Percentiles rank a stretch among this genome's conserved stretches.
phyloP scores from a whole-genome alignment of 2,113 vertebrate species.

The Hyaena hyaena region DNA sequence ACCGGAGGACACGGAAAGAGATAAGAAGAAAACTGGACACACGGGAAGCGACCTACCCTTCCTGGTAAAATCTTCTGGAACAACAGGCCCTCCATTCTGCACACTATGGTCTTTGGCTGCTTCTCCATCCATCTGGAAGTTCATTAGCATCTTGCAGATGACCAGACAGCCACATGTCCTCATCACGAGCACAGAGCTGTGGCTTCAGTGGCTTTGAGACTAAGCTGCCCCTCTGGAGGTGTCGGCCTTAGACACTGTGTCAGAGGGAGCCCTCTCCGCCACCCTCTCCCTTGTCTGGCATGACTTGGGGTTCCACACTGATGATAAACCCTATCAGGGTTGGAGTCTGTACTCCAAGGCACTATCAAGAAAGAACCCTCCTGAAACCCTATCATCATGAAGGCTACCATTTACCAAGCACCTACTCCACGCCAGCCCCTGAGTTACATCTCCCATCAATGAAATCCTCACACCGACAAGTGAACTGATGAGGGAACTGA shows the following conservation, averaged over 20 bases:
- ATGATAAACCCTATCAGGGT: not conserved
- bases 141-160: constrained; percentile 54
- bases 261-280: constrained; percentile 23
- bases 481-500: not conserved
- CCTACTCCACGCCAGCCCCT: fast-evolving
- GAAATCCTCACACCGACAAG: not conserved
- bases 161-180: constrained; percentile 17
- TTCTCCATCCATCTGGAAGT: constrained; percentile 37
- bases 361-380: not conserved
- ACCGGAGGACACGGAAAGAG: constrained; percentile 34
- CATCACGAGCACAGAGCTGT: not conserved
- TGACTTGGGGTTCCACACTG: constrained; percentile 6
- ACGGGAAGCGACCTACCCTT: not conserved
- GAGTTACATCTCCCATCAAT: not conserved
- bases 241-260: not conserved
- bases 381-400: not conserved
- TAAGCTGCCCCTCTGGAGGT: not conserved
- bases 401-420: not conserved
- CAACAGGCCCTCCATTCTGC: not conserved
- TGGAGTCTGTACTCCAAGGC: not conserved
- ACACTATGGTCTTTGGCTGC: constrained; percentile 39
- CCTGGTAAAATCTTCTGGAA: constrained; percentile 26
- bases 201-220: constrained; percentile 41
- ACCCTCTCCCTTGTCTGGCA: not conserved
- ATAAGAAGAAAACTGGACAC: constrained; percentile 44